These are phyloP conservation scores for Torymus auratus DNA, from an alignment of 2,888 invertebrate genomes.

Conservation along the genomic window DNA sequence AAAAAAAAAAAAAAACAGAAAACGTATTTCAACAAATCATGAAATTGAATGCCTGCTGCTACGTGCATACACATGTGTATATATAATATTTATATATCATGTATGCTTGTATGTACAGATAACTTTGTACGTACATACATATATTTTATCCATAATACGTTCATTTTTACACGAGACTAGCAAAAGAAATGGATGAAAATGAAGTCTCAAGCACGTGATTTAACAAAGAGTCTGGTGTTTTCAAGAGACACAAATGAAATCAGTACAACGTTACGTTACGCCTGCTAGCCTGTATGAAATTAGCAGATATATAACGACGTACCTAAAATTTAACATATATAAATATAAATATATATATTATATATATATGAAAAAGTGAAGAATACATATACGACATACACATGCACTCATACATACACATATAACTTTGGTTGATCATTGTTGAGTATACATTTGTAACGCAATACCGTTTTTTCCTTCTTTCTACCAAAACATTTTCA, in stretches of 20 bases:
- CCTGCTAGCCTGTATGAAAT: constrained; percentile 62
- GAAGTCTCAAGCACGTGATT: constrained; percentile 27
- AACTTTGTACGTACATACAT: constrained; percentile 8
- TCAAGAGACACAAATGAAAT: constrained; percentile 53
- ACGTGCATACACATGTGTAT: constrained; percentile 40
- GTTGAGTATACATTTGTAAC: constrained; percentile 51
- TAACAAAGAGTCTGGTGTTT: constrained; percentile 35
- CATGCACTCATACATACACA: constrained; percentile 22
- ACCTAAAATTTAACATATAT: constrained; percentile 46
- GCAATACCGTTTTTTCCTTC: constrained; percentile 31
- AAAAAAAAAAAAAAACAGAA: constrained; percentile 5
- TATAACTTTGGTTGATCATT: constrained; percentile 44
- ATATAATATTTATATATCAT: constrained; percentile 61
- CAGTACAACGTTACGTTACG: constrained; percentile 62
- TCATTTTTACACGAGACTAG: constrained; percentile 37
- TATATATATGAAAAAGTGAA: constrained; percentile 8
- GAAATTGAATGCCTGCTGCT: constrained; percentile 39
- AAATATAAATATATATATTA: constrained; percentile 35
- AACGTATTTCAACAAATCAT: constrained; percentile 40
- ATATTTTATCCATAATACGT: constrained; percentile 35
- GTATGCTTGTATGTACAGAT: constrained; percentile 59
- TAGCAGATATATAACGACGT: constrained; percentile 53
- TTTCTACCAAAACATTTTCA: constrained; percentile 28
- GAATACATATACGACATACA: constrained; percentile 15
- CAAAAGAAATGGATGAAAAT: constrained; percentile 16